Base-by-base conservation (phyloP, 2,888 invertebrate genomes). In the Arenicola marina region DNA sequence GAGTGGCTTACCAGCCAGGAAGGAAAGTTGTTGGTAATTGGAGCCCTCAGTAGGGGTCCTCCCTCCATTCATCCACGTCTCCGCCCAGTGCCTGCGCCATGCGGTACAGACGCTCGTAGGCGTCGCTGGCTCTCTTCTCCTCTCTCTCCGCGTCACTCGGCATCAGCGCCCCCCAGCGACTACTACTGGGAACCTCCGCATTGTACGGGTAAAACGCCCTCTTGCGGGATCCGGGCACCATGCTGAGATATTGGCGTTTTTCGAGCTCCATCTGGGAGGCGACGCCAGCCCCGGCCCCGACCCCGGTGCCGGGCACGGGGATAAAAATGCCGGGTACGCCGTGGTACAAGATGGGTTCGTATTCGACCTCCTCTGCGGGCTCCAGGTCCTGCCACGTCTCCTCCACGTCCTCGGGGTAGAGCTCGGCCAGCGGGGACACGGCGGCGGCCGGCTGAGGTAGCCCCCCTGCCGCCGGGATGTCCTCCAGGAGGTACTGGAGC, bases 61-160 rank as follows among this genome's bases (percentile, higher is more conserved):
- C n/a, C n/a, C n/a, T n/a, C n/a, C n/a, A n/a, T n/a, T n/a, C n/a
- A n/a, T n/a, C n/a, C n/a, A n/a, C n/a, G n/a, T n/a, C n/a, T n/a
- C n/a, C n/a, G n/a, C n/a, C n/a, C n/a, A 56, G 56, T n/a, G 56
- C 56, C 21, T 38, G 34, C 4, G 56, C 56, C 56, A 56, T 34
- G 15, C 38, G 7, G 24, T 38, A 33, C 33, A 56, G 26, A 4
- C 56, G 11, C 4, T 56, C 56, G 38, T 56, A 56, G 24, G 56
- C 33, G 4, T 57, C 57, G 4, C 46, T 26, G n/a, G 4, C 48
- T 4, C 57, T 7, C 57, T 44, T 57, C 57, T 46, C 45, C 29
- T 57, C 57, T 46, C 26, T 57, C 57, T 46, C 45, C 29, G 48
- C 57, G 4, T 34, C 4, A 11, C 21, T 11, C 4, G 33, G 21